A percentile compares a stretch with the other conserved stretches of the same genome.
Conservation (phyloP, 2,888 invertebrate species). For the Habroteleia sp. region DNA sequence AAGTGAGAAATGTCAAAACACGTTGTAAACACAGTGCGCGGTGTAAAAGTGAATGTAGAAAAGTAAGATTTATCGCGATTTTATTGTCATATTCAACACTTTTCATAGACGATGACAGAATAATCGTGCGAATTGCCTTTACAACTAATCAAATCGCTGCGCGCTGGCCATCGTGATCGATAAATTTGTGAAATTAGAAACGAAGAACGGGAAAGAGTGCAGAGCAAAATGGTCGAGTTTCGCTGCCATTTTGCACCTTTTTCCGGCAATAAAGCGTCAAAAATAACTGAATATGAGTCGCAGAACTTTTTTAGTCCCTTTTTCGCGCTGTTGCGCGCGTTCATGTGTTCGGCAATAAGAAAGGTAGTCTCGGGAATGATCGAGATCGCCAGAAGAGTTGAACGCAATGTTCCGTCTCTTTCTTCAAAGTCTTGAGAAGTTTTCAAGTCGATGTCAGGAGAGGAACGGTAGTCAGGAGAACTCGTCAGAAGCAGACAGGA, state of each 20-base stretch:
- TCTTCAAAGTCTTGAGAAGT: constrained; percentile 56
- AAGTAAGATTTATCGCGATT: constrained; percentile 47
- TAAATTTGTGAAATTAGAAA: constrained; percentile 43
- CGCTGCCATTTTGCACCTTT: constrained; percentile 12
- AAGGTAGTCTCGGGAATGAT: constrained; percentile 53
- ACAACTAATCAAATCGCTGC: constrained; percentile 17
- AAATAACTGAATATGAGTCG: constrained; percentile 48
- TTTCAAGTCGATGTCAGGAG: constrained; percentile 60
- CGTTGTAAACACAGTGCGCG: constrained; percentile 7
- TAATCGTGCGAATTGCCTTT: constrained; percentile 26
- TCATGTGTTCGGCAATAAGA: constrained; percentile 54
- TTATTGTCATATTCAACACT: constrained; percentile 38
- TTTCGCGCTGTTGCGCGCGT: constrained; percentile 43
- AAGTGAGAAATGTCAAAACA: constrained; percentile 36
- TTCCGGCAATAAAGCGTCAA: constrained; percentile 18
- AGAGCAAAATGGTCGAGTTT: no score
- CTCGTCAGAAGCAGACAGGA: constrained; percentile 73
- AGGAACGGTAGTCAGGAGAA: constrained; percentile 67
- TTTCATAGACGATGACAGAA: constrained; percentile 38
- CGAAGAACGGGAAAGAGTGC: neutral
- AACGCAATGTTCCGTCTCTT: constrained; percentile 44
- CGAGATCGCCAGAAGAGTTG: constrained; percentile 58
- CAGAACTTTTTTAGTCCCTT: constrained; percentile 32
- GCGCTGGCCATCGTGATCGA: constrained; percentile 30
- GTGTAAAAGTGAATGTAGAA: constrained; percentile 37